Percentiles rank a stretch among this genome's conserved stretches.
phyloP scores from a whole-genome alignment of 2,113 vertebrate genomes.

The Mesoclemmys tuberculata region DNA sequence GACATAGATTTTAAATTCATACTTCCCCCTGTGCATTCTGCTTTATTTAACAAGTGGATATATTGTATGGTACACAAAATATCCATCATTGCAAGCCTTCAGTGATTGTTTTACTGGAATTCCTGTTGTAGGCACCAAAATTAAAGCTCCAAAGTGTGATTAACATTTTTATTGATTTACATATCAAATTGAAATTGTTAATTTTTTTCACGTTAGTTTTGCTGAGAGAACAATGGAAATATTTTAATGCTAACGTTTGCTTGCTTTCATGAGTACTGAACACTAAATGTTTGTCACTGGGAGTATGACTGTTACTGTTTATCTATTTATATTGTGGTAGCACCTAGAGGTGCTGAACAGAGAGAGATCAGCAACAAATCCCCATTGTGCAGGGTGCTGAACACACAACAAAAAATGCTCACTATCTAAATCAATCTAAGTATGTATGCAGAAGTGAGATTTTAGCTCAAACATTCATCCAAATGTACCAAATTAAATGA shows the following conservation, averaged over 20 bases:
- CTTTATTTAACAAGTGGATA: slow-evolving; percentile 29
- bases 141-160: not conserved
- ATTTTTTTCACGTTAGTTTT: not conserved
- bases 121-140: slow-evolving; percentile 11
- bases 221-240: not conserved
- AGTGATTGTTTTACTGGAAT: not conserved
- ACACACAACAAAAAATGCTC: rapidly evolving
- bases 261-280: rapidly evolving
- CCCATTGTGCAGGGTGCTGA: rapidly evolving
- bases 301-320: not conserved
- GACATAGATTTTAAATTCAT: not conserved
- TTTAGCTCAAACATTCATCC: not conserved
- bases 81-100: not conserved
- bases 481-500: rapidly evolving
- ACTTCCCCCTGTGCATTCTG: not conserved
- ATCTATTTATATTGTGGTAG: rapidly evolving
- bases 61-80: not conserved
- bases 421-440: rapidly evolving
- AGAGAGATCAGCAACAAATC: rapidly evolving
- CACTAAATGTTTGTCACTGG: rapidly evolving
- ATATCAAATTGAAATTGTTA: slow-evolving; percentile 7
- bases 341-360: rapidly evolving
- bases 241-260: not conserved
- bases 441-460: rapidly evolving
- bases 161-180: not conserved